Evolutionary conservation across 2,888 invertebrate species (phyloP).

Genomic region (Cabera pusaria): DNA sequence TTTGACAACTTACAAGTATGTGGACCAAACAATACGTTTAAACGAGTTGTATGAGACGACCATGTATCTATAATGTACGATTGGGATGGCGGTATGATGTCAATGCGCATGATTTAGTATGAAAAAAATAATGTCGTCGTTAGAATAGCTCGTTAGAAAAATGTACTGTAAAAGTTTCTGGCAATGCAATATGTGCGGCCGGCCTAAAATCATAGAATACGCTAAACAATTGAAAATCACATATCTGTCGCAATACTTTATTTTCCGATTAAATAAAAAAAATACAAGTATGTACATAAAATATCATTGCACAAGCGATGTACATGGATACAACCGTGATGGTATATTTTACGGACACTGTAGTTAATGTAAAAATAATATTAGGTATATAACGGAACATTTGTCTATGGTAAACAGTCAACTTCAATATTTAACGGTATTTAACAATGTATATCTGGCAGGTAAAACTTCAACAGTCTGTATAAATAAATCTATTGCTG

Average conservation of each 20-base stretch:
- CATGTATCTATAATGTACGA: too few species aligned
- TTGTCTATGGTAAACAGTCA: slow-evolving; percentile 21
- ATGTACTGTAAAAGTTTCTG: too few species aligned
- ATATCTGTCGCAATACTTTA: slow-evolving; percentile 69
- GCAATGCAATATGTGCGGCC: too few species aligned
- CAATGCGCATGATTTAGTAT: too few species aligned
- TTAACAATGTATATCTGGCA: slow-evolving; percentile 31
- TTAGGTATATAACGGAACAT: slow-evolving; percentile 13
- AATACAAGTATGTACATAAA: slow-evolving; percentile 73
- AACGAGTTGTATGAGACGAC: too few species aligned
- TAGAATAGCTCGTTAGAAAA: too few species aligned
- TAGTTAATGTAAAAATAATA: slow-evolving; percentile 22
- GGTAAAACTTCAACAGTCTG: slow-evolving; percentile 30
- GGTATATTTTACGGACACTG: slow-evolving; percentile 26
- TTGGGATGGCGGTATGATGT: too few species aligned
- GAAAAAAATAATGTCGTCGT: too few species aligned
- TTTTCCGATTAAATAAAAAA: slow-evolving; percentile 78
- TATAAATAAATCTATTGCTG: slow-evolving; percentile 25
- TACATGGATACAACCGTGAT: slow-evolving; percentile 43
- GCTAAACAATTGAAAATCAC: slow-evolving; percentile 48
- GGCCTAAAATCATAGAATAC: too few species aligned
- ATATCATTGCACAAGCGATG: slow-evolving; percentile 56
- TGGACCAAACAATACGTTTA: too few species aligned
- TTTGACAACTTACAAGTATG: too few species aligned
- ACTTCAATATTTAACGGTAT: slow-evolving; percentile 28